Base-by-base conservation (phyloP, 2,888 invertebrate genomes). In the Stomorhina lunata region DNA sequence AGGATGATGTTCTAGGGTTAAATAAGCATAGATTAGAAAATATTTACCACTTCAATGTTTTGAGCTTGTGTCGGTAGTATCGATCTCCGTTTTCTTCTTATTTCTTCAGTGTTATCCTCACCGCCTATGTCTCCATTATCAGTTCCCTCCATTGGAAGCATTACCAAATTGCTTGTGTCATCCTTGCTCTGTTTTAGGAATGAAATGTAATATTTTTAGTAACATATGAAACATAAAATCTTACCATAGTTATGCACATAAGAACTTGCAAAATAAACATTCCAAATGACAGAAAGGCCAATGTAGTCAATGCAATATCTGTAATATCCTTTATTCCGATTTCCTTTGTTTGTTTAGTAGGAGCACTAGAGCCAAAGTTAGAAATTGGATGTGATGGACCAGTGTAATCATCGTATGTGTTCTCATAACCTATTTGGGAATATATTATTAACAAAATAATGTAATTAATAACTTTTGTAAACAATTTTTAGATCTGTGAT, bases 201-300 rank as follows among this genome's bases (percentile, higher is more conserved):
- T n/a, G 55, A 63, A 17, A 17, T 17, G 6, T 43, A 43, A 43
- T 15, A 4, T 40, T 5, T 40, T n/a, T 15, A 37, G 1, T 12
- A 37, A 22, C 9, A 32, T 2, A 12, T 12, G 10, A 50, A 50
- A 15, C 29, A 9, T 53, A 1, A 17, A 37, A 6, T 7, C 29
- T 75, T 88, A 91, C 91, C 90, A 90, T 89, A n/a, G 91, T 90
- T 17, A 95, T 94, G 87, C 95, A 95, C 94, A 96, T 95, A 7
- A 96, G 92, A 12, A 96, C 93, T 89, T 96, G 96, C 55, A 96
- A 92, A 12, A 95, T 92, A 86, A 96, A 96, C 92, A 96, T 93
- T 32, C 95, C 95, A 86, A 96, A 96, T 0, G 96, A 95, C 9
- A 96, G 90, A 87, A 95, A 96, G 0, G 96, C 96, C 40, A 96